These are phyloP conservation scores for Adelphocoris suturalis DNA, from an alignment of 2,888 invertebrate genomes.

Conservation along the genomic window DNA sequence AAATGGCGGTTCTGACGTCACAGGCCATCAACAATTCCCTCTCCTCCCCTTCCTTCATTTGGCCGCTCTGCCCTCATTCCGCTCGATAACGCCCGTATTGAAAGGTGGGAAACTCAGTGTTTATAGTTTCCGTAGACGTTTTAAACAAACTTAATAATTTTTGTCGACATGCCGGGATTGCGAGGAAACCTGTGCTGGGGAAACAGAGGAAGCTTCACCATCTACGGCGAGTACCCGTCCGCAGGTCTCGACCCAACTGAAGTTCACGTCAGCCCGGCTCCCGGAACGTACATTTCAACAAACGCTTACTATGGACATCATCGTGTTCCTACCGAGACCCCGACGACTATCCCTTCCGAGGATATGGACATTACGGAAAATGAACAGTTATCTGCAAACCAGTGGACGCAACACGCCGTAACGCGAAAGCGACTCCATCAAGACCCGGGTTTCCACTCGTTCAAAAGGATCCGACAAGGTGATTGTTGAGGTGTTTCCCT, in stretches of 20 bases:
- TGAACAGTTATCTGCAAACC: background rate
- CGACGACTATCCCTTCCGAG: background rate
- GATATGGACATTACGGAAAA: background rate
- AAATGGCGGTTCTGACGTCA: constrained; percentile 6
- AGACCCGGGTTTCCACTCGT: constrained; percentile 33
- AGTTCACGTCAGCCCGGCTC: constrained; percentile 30
- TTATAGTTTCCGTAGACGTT: background rate
- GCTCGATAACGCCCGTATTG: constrained; percentile 19
- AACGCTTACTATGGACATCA: constrained; percentile 52
- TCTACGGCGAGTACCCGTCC: constrained; percentile 41
- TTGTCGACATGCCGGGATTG: constrained; percentile 41
- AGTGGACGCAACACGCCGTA: background rate
- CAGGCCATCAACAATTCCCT: background rate
- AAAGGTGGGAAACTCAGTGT: background rate
- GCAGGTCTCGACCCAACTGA: constrained; percentile 8
- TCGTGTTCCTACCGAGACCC: background rate
- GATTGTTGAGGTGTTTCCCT: constrained; percentile 41
- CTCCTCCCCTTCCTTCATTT: background rate
- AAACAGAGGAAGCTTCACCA: constrained; percentile 41
- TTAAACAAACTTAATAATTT: background rate
- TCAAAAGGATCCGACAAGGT: constrained; percentile 54
- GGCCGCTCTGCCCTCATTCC: constrained; percentile 11
- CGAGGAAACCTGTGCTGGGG: constrained; percentile 56
- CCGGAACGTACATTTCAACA: constrained; percentile 25
- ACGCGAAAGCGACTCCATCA: background rate